Base-by-base conservation (phyloP, 1,140 invertebrate genomes). In the Bombus superbus region DNA sequence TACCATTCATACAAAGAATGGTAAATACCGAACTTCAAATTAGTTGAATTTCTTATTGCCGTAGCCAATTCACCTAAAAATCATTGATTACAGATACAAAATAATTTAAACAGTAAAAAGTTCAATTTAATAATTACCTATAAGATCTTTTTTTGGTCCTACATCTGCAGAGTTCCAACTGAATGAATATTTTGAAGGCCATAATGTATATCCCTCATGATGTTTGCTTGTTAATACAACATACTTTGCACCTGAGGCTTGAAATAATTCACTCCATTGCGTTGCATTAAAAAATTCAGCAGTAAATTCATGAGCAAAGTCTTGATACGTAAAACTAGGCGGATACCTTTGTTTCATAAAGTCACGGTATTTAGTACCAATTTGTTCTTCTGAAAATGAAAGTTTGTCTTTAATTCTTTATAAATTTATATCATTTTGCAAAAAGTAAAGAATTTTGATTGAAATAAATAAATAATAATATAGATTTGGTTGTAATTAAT, bases 1-100 rank as follows among this genome's bases (percentile, higher is more conserved):
- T 97, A 99, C 98, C 98, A 99, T 94, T 99, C 98, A 92, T 97
- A 98, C 22, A 99, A 91, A 0, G 98, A 99, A 93, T 99, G 98
- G 93, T 99, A 99, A 0, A 99, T 93, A 2, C 98, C 98, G 94
- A 98, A 99, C 89, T 96, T 96, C 1, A 99, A 90, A 47, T 96
- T 91, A 8, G 96, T 96, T n/a, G 96, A 92, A 10, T 94, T 95
- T 85, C 97, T 95, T 38, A 99, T 96, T 3, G 98, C 97, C n/a
- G 94, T 88, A 0, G 97, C 96, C 10, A 99, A 93, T 88, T 98
- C 98, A 68, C 96, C 97, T 97, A 87, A 89, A 38, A 25, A 79
- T 47, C 68, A 32, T 11, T 35, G 69, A 68, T 87, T 71, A 82
- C 0, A 83, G 73, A 82, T 64, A 57, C 38, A 40, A 88, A 68